Conservation (phyloP, 2,797 vertebrate species). For the Cirrhinus molitorella region DNA sequence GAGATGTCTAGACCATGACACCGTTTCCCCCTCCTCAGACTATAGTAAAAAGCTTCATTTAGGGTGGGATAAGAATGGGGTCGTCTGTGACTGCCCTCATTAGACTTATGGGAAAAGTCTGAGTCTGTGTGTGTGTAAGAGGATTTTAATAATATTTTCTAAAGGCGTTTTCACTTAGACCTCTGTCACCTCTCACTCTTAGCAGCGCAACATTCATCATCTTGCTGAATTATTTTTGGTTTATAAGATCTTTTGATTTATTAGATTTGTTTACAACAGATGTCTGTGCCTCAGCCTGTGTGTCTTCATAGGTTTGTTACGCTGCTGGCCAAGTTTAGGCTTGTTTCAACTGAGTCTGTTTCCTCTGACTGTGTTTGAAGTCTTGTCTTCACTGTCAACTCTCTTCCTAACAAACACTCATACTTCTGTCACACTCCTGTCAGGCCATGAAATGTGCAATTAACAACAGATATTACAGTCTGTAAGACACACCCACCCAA, state of each 20-base stretch:
- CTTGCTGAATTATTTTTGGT: background rate
- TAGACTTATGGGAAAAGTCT: conserved; percentile 55
- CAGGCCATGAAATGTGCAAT: conserved; percentile 73
- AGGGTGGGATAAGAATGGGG: conserved; percentile 55
- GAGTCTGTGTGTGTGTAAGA: conserved; percentile 31
- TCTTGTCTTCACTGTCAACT: conserved; percentile 65
- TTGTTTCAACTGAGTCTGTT: conserved; percentile 73
- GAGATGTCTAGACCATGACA: conserved; percentile 47
- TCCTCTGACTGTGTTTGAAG: conserved; percentile 76
- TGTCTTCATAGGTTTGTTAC: conserved; percentile 65
- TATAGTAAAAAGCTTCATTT: conserved; percentile 61
- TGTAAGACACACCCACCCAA: conserved; percentile 60
- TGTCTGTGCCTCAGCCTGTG: conserved; percentile 46
- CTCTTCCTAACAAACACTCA: conserved; percentile 70
- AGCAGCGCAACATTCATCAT: conserved; percentile 1
- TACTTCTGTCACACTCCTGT: conserved; percentile 53
- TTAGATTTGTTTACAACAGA: conserved; percentile 23
- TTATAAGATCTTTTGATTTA: background rate
- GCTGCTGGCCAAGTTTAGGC: conserved; percentile 65
- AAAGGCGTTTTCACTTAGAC: conserved; percentile 28
- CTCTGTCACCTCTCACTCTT: conserved; percentile 16
- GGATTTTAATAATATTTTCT: conserved; percentile 27
- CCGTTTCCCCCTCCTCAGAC: conserved; percentile 55
- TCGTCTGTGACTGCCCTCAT: conserved; percentile 41
- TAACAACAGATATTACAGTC: conserved; percentile 65